Conservation (phyloP, 2,888 invertebrate species). For the Seladonia tumulorum region DNA sequence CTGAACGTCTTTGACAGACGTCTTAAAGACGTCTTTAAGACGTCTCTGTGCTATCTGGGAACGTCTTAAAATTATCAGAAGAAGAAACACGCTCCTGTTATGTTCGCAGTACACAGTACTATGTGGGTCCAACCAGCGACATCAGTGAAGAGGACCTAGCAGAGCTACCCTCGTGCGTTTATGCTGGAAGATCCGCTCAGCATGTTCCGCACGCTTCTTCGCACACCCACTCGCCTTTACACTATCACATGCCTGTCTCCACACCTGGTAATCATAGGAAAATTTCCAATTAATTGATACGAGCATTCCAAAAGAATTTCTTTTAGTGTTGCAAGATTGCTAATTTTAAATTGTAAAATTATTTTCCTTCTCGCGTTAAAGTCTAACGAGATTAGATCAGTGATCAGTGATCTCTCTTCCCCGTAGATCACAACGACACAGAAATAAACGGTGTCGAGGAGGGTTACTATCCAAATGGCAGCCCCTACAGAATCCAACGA, state of each 20-base stretch:
- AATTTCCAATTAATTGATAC: background rate
- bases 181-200: conserved; percentile 87
- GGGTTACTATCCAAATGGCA: conserved; percentile 88
- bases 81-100: background rate
- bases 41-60: no score
- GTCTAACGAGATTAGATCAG: background rate
- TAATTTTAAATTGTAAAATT: background rate
- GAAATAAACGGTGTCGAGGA: conserved; percentile 84
- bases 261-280: conserved; percentile 77
- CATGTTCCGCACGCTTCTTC: conserved; percentile 79
- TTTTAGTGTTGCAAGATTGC: background rate
- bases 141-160: conserved; percentile 88
- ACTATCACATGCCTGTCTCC: conserved; percentile 82
- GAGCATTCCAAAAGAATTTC: background rate
- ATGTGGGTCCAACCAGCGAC: conserved; percentile 82
- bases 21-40: no score
- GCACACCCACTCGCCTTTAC: conserved; percentile 80
- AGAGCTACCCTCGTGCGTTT: conserved; percentile 93
- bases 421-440: conserved; percentile 79
- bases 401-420: background rate
- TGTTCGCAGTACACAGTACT: conserved; percentile 78
- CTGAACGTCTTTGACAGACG: no score
- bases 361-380: background rate
- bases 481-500: conserved; percentile 94
- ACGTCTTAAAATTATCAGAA: background rate